Base-by-base conservation (phyloP, 2,113 vertebrate genomes). In the Melozone crissalis region DNA sequence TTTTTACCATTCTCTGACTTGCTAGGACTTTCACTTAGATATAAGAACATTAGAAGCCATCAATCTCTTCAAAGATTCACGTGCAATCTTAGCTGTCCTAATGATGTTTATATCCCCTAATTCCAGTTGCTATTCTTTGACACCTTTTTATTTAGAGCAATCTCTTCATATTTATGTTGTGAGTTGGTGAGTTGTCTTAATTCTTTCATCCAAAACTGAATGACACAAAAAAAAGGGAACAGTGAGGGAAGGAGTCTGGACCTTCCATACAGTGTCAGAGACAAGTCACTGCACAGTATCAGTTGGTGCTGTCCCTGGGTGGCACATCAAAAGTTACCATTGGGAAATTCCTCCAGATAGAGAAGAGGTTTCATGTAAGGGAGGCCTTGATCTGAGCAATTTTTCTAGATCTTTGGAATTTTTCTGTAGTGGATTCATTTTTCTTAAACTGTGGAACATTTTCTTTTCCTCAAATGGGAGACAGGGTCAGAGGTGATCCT, bases 1-100 rank as follows among this genome's bases (percentile, higher is more conserved):
- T 80, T 97, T 97, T 96, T 94, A 91, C 39, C 94, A 35, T 84
- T 95, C 78, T 94, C 62, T 86, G 39, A 55, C 37, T 94, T 97
- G 72, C 77, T 93, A 94, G 52, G 65, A 58, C 62, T 94, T 95
- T 94, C 43, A 71, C 41, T 94, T 92, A 93, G 82, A 71, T 63
- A 27, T 73, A 88, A 59, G 28, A 82, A 54, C 49, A 91, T 57
- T 78, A 90, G 94, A 94, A 94, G 28, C 8, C 30, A 24, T 55
- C 30, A 37, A 31, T 61, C 54, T 86, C 37, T 84, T 90, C 73
- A 66, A 91, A 89, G 82, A 93, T 73, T 65, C 31, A 15, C 43
- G 10, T 44, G 22, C 62, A 78, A 67, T 86, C 15, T 74, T 88
- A 93, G 69, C 37, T 93, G 63, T 37, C 93, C 31, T 90, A 90